phyloP scores from a whole-genome alignment of 2,113 vertebrate species.

The Scalopus aquaticus region DNA sequence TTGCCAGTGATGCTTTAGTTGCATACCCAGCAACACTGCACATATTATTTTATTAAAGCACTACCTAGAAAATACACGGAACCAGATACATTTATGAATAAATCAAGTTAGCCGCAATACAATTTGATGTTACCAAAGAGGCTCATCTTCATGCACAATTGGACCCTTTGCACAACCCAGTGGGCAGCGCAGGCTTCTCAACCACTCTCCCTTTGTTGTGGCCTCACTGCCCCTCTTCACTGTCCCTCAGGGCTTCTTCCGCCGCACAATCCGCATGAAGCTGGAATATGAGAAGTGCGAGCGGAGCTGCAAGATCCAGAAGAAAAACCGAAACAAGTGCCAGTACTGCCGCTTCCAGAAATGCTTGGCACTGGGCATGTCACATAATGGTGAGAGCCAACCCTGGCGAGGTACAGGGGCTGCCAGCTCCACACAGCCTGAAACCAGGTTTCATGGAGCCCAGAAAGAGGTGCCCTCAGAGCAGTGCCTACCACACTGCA shows the following conservation, averaged over 20 bases:
- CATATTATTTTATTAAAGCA: not conserved
- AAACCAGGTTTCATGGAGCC: not conserved
- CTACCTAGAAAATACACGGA: not conserved
- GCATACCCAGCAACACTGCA: not conserved
- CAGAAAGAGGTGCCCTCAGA: too few relatives aligned
- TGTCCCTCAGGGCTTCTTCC: conserved; percentile 94
- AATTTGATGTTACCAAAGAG: not conserved
- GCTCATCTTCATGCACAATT: accelerated
- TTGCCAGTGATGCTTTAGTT: not conserved
- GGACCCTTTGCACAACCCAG: not conserved
- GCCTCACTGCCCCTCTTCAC: not conserved
- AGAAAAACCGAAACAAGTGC: conserved; percentile 99
- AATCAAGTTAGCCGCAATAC: not conserved
- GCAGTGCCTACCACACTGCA: not conserved
- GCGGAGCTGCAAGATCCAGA: conserved; percentile 96
- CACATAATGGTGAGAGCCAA: conserved; percentile 92
- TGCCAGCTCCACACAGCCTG: not conserved
- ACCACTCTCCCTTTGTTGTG: not conserved
- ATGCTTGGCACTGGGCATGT: conserved; percentile 97
- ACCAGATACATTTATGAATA: not conserved
- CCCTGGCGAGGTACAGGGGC: accelerated
- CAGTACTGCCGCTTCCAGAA: conserved; percentile 99
- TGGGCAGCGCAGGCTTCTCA: not conserved
- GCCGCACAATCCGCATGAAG: conserved; percentile 97
- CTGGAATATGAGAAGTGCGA: conserved; percentile 96